Conservation (phyloP, 1,140 invertebrate species). For the Ylistrum balloti region DNA sequence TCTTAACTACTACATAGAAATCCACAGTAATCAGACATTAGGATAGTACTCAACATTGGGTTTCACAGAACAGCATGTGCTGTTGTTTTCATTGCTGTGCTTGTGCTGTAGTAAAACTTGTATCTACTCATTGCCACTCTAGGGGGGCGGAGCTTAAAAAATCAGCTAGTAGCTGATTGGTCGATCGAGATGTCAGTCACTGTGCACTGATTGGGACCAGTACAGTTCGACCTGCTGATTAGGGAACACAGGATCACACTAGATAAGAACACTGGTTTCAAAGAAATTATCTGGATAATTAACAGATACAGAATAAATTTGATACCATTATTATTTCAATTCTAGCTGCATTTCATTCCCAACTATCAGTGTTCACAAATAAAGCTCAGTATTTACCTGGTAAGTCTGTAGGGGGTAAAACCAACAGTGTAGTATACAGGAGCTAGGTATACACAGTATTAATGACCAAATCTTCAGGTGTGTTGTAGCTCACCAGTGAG, state of each 20-base stretch:
- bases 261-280: background rate
- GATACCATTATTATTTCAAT: background rate
- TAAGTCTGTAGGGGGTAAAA: background rate
- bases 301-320: background rate
- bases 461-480: background rate
- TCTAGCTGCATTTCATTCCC: background rate
- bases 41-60: background rate
- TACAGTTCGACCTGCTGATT: background rate
- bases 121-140: background rate
- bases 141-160: background rate
- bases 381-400: background rate
- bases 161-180: conserved; percentile 6
- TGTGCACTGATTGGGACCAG: background rate
- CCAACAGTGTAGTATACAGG: background rate
- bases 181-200: background rate
- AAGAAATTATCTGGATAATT: conserved; percentile 13
- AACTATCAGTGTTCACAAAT: background rate
- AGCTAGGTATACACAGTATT: background rate
- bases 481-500: too few relatives aligned
- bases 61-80: background rate
- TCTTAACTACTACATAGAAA: too few relatives aligned
- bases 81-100: conserved; percentile 4
- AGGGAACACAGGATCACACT: background rate
- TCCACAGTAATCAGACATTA: too few relatives aligned
- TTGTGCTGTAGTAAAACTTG: background rate